Base-by-base conservation (phyloP, 2,888 invertebrate species). In the Tortrix viridana region DNA sequence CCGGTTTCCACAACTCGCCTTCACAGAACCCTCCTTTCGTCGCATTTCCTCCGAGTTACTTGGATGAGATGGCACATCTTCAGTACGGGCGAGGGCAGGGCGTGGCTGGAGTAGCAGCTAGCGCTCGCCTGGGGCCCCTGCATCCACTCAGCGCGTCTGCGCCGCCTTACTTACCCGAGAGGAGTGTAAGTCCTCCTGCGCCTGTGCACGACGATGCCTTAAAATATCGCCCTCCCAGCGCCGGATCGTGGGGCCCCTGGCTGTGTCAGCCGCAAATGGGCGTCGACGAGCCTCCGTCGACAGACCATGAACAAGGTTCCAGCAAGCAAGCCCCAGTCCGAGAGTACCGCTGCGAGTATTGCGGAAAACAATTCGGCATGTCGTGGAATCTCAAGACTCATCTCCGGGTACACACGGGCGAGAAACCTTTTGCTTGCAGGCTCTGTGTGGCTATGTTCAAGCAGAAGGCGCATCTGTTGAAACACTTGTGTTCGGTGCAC, bases 301-400 rank as follows among this genome's bases (percentile, higher is more conserved):
- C 87, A 68, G 93, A 89, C 76, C 93, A 86, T 75, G 93, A 90
- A 73, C 93, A 88, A 81, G 93, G 89, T 64, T 93, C 92, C 37
- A 93, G 92, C 80, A 93, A 92, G 81, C 92, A 92, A 81, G 93
- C 91, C 67, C 95, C 96, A 54, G 96, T 96, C 48, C 94, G 97
- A 62, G 97, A 97, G 83, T 97, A 97, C 83, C 95, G 97, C 65
- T 97, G 97, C 82, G 96, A 96, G 81, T 97, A 97, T 84, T 97
- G 97, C 84, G 97, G 97, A 61, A 97, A 97, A 87, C 97, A 97
- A 85, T 97, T 97, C 76, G 97, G 97, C 65, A 97, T 97, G 97
- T 97, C 97, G 65, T 97, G 97, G 97, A 97, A 97, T 92, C 93
- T 97, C 77, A 97, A 97, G 85, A 97, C 97, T 67, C 97, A 97